Evolutionary conservation across 2,797 vertebrate genomes (phyloP), one percentile per base, ranked within the genome.

Genomic region (Argentina silus): DNA sequence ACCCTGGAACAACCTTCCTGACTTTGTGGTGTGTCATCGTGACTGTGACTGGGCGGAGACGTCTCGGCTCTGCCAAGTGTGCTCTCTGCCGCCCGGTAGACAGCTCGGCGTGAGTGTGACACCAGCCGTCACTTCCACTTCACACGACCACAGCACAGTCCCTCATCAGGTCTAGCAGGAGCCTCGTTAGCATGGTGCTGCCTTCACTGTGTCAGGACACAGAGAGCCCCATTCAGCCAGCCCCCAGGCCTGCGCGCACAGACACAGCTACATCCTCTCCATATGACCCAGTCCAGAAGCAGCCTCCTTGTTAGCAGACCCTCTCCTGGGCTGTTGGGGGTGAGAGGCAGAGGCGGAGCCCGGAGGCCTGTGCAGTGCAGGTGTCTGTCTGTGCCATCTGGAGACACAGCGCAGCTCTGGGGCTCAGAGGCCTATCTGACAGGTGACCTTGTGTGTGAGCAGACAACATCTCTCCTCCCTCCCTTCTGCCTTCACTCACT

Each of bases 1-100:
- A 83, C 76, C 69, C 87, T 81, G 77, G 80, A 81, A 82, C 79
- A 84, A 83, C 79, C 83, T 82, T 81, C n/a, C 80, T 70, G 72
- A 88, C 72, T 75, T 51, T 19, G 71, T 70, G 73, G 50, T 23
- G 70, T 70, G 73, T 44, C 56, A 65, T 77, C 73, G 70, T 81
- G 84, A 86, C 82, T 43, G 53, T 76, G 27, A 36, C 27, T 59
- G 83, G 3, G 80, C 83, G 66, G 81, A 81, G 78, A 73, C 64
- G 82, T 73, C 59, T 64, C 43, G 6, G 75, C 79, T 64, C 48
- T 8, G 78, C 79, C 75, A 75, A 80, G 44, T 65, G 70, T 21
- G 69, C 73, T 65, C 56, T 70, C 70, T 82, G 81, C 86, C 81
- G 83, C 81, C 88, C 67, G 50, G n/a, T 68, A n/a, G 73, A 77